Base-by-base conservation (phyloP, 2,888 invertebrate species). In the Lasius platythorax region DNA sequence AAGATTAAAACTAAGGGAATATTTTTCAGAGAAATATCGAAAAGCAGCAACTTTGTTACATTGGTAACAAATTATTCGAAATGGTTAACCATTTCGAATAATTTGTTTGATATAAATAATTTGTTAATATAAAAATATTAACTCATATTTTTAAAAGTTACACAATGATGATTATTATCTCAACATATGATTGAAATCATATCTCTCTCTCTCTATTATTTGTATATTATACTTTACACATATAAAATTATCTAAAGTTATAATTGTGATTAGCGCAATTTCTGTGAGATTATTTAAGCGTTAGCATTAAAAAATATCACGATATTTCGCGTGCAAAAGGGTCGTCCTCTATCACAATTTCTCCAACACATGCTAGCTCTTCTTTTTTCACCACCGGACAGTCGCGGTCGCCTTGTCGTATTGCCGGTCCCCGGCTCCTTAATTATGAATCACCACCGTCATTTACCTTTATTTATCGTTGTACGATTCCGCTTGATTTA, bases 371-470 rank as follows among this genome's bases (percentile, higher is more conserved):
- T 73, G 79, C 79, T 79, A 79, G 72, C 72, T 72, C 46, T 73
- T 72, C 72, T 72, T 66, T 79, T 73, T 81, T 79, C 58, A 72
- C 73, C 28, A 61, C 12, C 73, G 72, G 79, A 81, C 79, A 81
- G 79, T 63, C 79, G 61, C 70, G 50, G 67, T 70, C 75, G 58
- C 63, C 85, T 75, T 63, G 85, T 68, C 18, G 79, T 78, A 84
- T 72, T 67, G 83, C 70, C 82, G 81, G 61, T 81, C 79, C 50
- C 53, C 64, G 33, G 79, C 89, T 86, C 87, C 64, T 90, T 90
- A 90, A 90, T 90, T 90, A 90, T 90, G 90, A 90, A 90, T 90
- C 90, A 85, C 86, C 53, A 67, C 76, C 84, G 90, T 90, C 87
- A 88, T 90, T 89, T 88, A 88, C 84, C 83, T 87, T 90, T 90